Conservation (phyloP, 2,113 vertebrate species). For the Peromyscus polionotus region DNA sequence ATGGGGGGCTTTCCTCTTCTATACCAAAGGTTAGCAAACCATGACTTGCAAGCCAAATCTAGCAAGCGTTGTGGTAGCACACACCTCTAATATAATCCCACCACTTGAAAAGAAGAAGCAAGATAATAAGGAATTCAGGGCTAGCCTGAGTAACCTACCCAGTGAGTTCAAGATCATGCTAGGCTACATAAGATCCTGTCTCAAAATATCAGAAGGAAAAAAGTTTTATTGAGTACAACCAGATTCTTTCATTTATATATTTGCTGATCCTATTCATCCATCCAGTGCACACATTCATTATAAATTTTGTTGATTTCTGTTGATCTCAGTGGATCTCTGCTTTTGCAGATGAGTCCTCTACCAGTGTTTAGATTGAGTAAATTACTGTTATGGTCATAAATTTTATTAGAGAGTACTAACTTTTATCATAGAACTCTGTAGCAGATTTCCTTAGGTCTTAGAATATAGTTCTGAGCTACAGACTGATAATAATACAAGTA, state of each 20-base stretch:
- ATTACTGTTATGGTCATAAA: neutral
- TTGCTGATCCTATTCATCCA: neutral
- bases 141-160: neutral
- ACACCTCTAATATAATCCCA: neutral
- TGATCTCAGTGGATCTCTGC: neutral
- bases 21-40: neutral
- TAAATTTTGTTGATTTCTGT: constrained; percentile 5
- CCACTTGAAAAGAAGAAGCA: neutral
- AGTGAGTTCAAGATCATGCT: neutral
- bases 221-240: constrained; percentile 4
- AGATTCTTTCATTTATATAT: neutral
- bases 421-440: neutral
- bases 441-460: neutral
- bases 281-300: neutral
- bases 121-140: neutral
- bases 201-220: neutral
- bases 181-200: neutral
- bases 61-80: neutral
- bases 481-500: neutral
- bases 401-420: neutral
- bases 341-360: neutral
- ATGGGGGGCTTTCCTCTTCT: neutral
- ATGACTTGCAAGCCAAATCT: neutral
- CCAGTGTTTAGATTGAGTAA: constrained; percentile 2
- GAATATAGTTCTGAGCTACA: neutral